These are phyloP conservation scores for Ischnus inquisitorius DNA, from an alignment of 2,888 invertebrate species.

Conservation along the genomic window DNA sequence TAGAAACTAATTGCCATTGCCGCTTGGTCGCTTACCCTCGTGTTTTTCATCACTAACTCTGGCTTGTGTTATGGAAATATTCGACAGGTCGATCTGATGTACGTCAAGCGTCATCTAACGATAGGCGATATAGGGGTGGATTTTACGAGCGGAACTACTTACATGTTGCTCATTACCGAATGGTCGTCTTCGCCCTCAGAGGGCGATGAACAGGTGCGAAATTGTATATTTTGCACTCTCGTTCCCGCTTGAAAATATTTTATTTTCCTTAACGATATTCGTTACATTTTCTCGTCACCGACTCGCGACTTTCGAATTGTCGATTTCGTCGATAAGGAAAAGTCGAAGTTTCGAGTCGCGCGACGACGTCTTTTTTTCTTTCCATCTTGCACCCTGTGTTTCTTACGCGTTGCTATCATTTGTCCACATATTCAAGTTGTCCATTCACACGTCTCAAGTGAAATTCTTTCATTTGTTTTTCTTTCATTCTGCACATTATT, in stretches of 20 bases:
- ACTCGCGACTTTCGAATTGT: not conserved
- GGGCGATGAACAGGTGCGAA: conserved; percentile 59
- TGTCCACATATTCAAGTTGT: not conserved
- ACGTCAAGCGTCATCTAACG: conserved; percentile 82
- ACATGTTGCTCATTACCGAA: conserved; percentile 84
- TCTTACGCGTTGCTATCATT: not conserved
- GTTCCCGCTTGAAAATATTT: conserved; percentile 22
- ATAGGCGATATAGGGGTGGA: conserved; percentile 84
- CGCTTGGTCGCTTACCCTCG: conserved; percentile 4
- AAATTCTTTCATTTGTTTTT: conserved; percentile 4
- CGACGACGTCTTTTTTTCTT: not conserved
- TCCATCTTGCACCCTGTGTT: not conserved
- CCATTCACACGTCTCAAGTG: not conserved
- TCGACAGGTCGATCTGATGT: conserved; percentile 83
- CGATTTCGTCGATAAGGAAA: not conserved
- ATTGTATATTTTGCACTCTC: conserved; percentile 33
- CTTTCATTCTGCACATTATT: not conserved
- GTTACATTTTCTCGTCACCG: not conserved
- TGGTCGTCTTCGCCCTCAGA: conserved; percentile 80
- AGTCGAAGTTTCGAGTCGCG: not conserved
- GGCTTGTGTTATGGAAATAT: conserved; percentile 22
- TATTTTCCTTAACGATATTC: not conserved
- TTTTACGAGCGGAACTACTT: conserved; percentile 79
- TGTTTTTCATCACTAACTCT: conserved; percentile 26
- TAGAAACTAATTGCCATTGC: not conserved